These are phyloP conservation scores for Siderastrea radians DNA, from an alignment of 92 coral and sea anemone species.

Conservation along the genomic window DNA sequence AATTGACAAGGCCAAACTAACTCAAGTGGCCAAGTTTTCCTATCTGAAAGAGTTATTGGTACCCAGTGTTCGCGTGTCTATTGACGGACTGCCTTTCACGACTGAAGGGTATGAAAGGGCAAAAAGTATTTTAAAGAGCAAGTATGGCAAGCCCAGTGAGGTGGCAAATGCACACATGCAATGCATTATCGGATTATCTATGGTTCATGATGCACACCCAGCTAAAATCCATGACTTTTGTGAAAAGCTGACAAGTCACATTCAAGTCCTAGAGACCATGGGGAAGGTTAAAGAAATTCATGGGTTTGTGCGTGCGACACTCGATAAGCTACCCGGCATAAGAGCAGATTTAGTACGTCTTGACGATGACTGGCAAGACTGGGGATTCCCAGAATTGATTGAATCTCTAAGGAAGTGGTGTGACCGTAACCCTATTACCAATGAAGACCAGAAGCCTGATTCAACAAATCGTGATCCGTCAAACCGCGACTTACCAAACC, in stretches of 20 bases:
- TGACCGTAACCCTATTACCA: no score
- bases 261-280: conserved; percentile 64
- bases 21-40: no score
- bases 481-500: no score
- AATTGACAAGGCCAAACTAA: conserved; percentile 60
- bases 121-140: conserved; percentile 30
- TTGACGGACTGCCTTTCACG: conserved; percentile 58
- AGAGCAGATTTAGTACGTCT: no score
- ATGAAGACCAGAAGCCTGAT: no score
- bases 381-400: conserved; percentile 21
- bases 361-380: no score
- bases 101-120: conserved; percentile 61
- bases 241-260: conserved; percentile 24
- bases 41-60: no score
- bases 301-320: conserved; percentile 16
- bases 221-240: no score
- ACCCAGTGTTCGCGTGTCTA: no score
- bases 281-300: conserved; percentile 32
- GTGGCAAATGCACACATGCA: conserved; percentile 59
- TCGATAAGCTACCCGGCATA: no score
- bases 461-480: no score
- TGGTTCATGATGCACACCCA: no score
- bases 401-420: conserved; percentile 42
- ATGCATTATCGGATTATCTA: conserved; percentile 43
- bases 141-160: conserved; percentile 69